Percentiles rank a stretch among this genome's conserved stretches.
Evolutionary conservation across 2,888 invertebrate genomes (phyloP).

Genomic region (Drosophila ustulata): DNA sequence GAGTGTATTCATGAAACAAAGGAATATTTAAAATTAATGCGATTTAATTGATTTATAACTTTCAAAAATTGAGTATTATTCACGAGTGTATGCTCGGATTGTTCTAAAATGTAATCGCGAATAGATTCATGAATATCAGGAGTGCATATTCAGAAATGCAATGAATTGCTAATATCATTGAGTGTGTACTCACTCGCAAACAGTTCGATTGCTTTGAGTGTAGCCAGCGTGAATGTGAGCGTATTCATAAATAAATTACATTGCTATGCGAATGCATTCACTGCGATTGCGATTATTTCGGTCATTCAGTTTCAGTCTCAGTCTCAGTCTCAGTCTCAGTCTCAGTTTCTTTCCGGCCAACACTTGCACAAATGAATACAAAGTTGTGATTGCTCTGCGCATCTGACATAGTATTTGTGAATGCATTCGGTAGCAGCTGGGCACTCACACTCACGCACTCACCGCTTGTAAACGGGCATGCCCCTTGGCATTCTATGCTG

Average conservation of each 20-base stretch:
- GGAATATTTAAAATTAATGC: neutral
- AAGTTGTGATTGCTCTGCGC: neutral
- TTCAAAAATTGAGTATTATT: no score
- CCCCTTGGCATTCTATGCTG: neutral
- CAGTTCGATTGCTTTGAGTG: neutral
- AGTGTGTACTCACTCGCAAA: neutral
- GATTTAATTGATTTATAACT: no score
- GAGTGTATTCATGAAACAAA: neutral
- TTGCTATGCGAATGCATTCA: neutral
- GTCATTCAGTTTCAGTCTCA: neutral
- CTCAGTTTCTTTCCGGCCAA: neutral
- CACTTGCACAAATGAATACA: constrained; percentile 18
- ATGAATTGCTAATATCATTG: neutral
- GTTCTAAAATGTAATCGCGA: no score
- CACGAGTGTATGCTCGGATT: no score
- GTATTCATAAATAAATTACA: constrained; percentile 2
- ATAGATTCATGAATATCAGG: no score
- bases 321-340: neutral
- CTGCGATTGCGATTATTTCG: no score
- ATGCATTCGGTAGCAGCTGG: constrained; percentile 11
- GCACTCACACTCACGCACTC: neutral
- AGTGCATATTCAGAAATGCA: no score
- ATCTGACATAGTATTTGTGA: constrained; percentile 5
- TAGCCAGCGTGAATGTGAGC: neutral
- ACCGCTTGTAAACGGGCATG: constrained; percentile 2